Evolutionary conservation across 2,113 vertebrate genomes (phyloP), one percentile per base, ranked within the genome.

Genomic region (Amazona vittata): DNA sequence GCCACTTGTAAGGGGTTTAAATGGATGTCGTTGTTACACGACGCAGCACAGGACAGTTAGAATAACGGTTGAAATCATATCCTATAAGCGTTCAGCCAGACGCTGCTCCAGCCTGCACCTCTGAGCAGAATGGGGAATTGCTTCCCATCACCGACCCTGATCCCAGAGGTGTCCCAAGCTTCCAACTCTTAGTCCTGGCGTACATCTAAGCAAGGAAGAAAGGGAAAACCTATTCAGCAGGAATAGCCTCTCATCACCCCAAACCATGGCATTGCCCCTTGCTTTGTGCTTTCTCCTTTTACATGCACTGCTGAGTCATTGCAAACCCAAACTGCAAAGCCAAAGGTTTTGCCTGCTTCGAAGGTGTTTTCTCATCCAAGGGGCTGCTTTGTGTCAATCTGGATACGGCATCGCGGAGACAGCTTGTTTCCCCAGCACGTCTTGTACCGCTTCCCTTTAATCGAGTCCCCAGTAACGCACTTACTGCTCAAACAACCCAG

Each of bases 21-120:
- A 97, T 85, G 86, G 96, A 97, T 93, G 94, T 97, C 95, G 95
- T 96, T 92, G 92, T 96, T 95, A 95, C 92, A 18, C 47, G 0
- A 73, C n/a, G 88, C 83, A 68, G 71, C 83, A 67, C 95, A 79
- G 83, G 78, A 73, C 65, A 53, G 94, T 90, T 88, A 88, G 77
- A 86, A 69, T 90, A 94, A 95, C 39, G 90, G 93, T 22, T 94
- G 95, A 92, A 95, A 94, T 94, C 87, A 90, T 85, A 81, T 77
- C 95, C 86, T 89, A n/a, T 63, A 55, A 94, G 62, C 0, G 33
- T 29, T 47, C 83, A 71, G 63, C 55, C 86, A 94, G 71, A 80
- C 62, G 0, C 16, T 24, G 82, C 73, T 83, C 55, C 63, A 62
- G 77, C 63, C 62, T 12, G 31, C 12, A 35, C 78, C 62, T 75